Evolutionary conservation across 2,888 invertebrate genomes (phyloP).

Genomic region (Cheilosia vulpina): DNA sequence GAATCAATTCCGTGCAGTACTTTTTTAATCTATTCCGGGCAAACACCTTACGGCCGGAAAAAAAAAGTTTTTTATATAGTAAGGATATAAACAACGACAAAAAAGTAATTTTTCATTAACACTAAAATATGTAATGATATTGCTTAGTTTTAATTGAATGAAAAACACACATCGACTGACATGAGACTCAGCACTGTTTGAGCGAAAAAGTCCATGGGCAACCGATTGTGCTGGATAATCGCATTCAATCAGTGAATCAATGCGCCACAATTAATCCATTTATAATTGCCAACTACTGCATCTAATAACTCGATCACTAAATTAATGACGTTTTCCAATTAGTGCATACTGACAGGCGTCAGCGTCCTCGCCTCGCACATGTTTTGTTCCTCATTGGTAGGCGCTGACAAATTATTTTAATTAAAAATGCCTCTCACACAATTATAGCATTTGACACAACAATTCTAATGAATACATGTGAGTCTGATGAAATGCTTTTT

Average conservation of each 20-base stretch:
- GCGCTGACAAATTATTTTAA: background rate
- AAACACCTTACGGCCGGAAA: too few species aligned
- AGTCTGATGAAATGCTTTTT: background rate
- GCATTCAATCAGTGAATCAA: background rate
- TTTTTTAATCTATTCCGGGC: too few species aligned
- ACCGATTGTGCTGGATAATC: too few species aligned
- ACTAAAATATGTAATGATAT: too few species aligned
- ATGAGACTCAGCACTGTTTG: too few species aligned
- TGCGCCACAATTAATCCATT: background rate
- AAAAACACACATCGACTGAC: too few species aligned
- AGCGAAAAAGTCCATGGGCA: too few species aligned
- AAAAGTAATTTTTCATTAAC: too few species aligned
- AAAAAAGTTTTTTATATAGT: too few species aligned
- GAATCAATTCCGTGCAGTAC: too few species aligned
- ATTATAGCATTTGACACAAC: background rate
- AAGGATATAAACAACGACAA: too few species aligned
- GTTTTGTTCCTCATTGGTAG: background rate
- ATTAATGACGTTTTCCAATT: background rate
- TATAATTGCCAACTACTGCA: background rate
- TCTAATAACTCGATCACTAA: background rate
- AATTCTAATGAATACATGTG: background rate
- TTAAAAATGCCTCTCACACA: background rate
- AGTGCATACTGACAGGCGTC: background rate
- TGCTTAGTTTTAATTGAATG: too few species aligned
- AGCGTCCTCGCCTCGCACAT: background rate